Evolutionary conservation across 2,113 vertebrate genomes (phyloP).

Genomic region (Pithys albifrons): DNA sequence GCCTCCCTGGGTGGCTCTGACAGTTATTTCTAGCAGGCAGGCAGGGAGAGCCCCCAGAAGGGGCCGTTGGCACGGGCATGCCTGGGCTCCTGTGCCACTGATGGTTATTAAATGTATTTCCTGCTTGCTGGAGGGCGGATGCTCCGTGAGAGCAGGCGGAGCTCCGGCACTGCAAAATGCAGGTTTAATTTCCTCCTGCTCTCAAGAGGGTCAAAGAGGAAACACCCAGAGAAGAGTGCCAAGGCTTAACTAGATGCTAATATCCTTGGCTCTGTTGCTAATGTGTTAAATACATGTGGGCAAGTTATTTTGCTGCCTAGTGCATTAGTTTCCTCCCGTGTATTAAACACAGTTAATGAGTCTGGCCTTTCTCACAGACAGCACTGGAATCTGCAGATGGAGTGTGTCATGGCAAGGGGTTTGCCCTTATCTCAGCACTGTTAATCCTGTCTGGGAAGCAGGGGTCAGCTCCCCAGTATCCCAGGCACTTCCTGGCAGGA

Average conservation of each 20-base stretch:
- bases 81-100: background rate
- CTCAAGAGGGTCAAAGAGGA: background rate
- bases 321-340: background rate
- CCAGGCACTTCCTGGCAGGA: background rate
- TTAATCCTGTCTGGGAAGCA: background rate
- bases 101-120: background rate
- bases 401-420: background rate
- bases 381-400: background rate
- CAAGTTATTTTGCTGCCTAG: background rate
- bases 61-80: background rate
- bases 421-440: background rate
- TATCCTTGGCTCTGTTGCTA: conserved; percentile 4
- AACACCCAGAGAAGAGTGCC: background rate
- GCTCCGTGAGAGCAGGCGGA: background rate
- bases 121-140: background rate
- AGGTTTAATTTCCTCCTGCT: background rate
- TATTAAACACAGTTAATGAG: background rate
- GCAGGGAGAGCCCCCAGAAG: background rate
- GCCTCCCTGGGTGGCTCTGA: background rate
- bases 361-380: rapidly evolving
- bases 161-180: background rate
- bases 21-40: background rate
- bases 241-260: background rate
- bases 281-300: background rate
- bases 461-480: background rate